Evolutionary conservation across 2,888 invertebrate species (phyloP), one percentile per base, ranked within the genome.

Genomic region (Philopedon plagiatum): DNA sequence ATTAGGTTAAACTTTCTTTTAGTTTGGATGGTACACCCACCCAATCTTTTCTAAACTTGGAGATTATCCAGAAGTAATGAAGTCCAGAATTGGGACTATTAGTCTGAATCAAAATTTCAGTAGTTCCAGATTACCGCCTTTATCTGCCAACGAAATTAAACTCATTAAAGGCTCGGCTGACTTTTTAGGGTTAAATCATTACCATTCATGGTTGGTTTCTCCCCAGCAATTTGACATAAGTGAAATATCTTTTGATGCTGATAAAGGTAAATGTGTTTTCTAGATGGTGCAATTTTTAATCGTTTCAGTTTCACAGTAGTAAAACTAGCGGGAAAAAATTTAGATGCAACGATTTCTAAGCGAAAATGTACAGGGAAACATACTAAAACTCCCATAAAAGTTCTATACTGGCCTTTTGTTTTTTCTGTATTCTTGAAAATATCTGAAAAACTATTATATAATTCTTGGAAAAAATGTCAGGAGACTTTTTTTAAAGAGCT

Each of bases 181-280:
- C 81, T 92, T 91, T 82, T 85, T 92, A 29, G 92, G 91, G 0
- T 76, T 93, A 4, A 93, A 92, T 79, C 87, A 90, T 67, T 93
- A 91, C 81, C 88, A 90, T 0, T 86, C 88, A 0, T 85, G 83
- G 72, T 62, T 89, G 74, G 86, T 86, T 0, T 76, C 85, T 8
- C 65, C 80, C 37, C 63, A 77, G 1, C 72, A 80, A n/a, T 86
- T 68, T 81, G 75, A 78, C n/a, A 21, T 56, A 83, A 75, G 83
- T 83, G 69, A 85, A 81, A 19, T 79, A 9, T 78, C 78, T 0
- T 79, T 73, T 57, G 11, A 63, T 0, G 79, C 78, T 41, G 81
- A 76, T 84, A 61, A 85, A 86, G 77, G 77, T 77, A 39, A 61
- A 32, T 51, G 8, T 67, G n/a, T 15, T 29, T 41, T 34, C 2